Conservation (phyloP, 2,113 vertebrate genomes). For the Aramus guarauna region DNA sequence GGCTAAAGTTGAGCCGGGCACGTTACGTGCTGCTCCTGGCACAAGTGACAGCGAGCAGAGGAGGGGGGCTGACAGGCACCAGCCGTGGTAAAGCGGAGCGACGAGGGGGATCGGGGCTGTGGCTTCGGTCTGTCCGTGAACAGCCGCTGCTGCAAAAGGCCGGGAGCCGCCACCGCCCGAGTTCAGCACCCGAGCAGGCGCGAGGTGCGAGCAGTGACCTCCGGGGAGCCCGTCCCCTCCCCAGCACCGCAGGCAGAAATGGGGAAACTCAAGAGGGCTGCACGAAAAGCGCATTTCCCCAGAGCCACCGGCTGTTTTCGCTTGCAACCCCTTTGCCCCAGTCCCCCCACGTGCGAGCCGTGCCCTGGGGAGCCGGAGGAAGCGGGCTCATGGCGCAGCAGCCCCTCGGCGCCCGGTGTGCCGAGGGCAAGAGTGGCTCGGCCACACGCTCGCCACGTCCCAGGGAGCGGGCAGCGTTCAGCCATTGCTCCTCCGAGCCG, state of each 20-base stretch:
- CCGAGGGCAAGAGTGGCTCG: fast-evolving
- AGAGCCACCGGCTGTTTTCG: fast-evolving
- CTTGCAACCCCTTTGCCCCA: background rate
- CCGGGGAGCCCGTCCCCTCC: fast-evolving
- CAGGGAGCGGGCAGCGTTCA: background rate
- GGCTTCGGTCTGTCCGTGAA: fast-evolving
- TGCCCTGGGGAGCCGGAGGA: background rate
- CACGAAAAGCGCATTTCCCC: fast-evolving
- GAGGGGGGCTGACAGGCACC: background rate
- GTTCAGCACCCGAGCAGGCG: fast-evolving
- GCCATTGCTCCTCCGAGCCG: fast-evolving
- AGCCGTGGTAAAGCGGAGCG: fast-evolving
- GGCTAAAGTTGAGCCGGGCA: too few species aligned
- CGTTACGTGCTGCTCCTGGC: background rate
- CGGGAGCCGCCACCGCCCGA: fast-evolving
- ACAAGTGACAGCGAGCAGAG: background rate
- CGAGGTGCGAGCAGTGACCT: too few species aligned
- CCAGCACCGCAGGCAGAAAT: fast-evolving
- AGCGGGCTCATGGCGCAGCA: fast-evolving
- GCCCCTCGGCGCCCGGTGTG: background rate
- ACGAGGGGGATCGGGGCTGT: fast-evolving
- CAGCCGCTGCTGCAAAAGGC: too few species aligned
- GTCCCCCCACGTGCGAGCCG: too few species aligned
- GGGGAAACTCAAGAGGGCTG: fast-evolving
- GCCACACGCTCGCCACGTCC: fast-evolving